Conservation (phyloP, 2,888 invertebrate species). For the Balanococcus diminutus region DNA sequence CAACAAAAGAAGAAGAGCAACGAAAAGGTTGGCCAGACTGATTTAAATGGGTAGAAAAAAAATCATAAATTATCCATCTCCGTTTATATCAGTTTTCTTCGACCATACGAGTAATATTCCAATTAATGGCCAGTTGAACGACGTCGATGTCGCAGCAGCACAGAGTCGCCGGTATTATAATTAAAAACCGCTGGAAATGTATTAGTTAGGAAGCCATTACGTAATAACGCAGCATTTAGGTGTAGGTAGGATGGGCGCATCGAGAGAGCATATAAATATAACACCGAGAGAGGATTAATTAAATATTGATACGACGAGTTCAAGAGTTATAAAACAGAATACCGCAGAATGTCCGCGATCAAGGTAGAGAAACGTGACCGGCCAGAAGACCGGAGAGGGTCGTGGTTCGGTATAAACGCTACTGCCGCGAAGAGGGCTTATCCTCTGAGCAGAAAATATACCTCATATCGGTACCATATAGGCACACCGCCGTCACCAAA, state of each 20-base stretch:
- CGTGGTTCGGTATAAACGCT: background rate
- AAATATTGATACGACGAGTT: slow-evolving; percentile 37
- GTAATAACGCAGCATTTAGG: background rate
- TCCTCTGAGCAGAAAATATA: background rate
- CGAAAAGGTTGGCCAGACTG: background rate
- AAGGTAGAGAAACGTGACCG: background rate
- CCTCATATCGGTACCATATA: background rate
- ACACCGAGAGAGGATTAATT: background rate
- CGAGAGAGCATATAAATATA: background rate
- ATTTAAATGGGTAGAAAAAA: background rate
- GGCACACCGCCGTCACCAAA: background rate
- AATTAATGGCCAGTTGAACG: background rate
- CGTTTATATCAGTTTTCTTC: slow-evolving; percentile 20
- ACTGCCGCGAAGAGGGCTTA: background rate
- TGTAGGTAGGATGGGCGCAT: background rate
- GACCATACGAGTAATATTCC: slow-evolving; percentile 26
- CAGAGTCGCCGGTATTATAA: slow-evolving; percentile 3
- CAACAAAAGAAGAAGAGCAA: background rate
- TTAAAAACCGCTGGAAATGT: slow-evolving; percentile 5
- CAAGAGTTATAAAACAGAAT: slow-evolving; percentile 10
- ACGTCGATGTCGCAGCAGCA: background rate
- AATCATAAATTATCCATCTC: background rate
- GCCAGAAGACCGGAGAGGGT: background rate
- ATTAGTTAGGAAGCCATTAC: background rate
- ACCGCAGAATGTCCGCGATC: background rate